Conservation (phyloP, 2,797 vertebrate species). For the Monodelphis domestica region DNA sequence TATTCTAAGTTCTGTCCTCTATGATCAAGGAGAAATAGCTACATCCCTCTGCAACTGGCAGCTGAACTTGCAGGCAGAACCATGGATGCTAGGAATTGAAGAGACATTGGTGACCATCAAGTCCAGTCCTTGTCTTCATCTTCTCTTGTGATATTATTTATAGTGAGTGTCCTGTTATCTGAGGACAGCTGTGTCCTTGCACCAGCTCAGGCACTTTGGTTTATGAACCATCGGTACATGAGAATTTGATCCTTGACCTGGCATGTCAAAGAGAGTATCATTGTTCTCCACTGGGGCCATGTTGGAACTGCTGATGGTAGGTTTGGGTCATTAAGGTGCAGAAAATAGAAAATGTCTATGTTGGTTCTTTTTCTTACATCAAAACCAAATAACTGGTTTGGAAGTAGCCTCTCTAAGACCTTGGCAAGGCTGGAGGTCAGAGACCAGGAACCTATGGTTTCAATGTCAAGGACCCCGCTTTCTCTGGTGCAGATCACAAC, state of each 20-base stretch:
- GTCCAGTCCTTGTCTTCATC: not conserved
- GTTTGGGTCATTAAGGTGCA: accelerated
- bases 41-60: not conserved
- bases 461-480: not conserved
- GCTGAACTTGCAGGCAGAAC: not conserved
- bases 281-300: not conserved
- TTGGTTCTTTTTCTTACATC: not conserved
- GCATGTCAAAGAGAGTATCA: not conserved
- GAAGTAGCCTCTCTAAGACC: not conserved
- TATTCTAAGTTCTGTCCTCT: not conserved
- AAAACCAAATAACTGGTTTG: not conserved
- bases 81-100: not conserved
- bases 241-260: not conserved
- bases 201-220: too few species aligned
- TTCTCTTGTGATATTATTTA: not conserved
- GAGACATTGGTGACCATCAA: not conserved
- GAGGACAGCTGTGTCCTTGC: not conserved
- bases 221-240: not conserved
- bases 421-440: not conserved
- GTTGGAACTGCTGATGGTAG: not conserved
- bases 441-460: not conserved
- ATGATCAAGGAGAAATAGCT: not conserved
- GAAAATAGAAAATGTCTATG: not conserved
- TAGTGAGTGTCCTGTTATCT: not conserved
- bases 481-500: not conserved